Evolutionary conservation across 2,113 vertebrate species (phyloP).

Genomic region (Cryptotis parvus): DNA sequence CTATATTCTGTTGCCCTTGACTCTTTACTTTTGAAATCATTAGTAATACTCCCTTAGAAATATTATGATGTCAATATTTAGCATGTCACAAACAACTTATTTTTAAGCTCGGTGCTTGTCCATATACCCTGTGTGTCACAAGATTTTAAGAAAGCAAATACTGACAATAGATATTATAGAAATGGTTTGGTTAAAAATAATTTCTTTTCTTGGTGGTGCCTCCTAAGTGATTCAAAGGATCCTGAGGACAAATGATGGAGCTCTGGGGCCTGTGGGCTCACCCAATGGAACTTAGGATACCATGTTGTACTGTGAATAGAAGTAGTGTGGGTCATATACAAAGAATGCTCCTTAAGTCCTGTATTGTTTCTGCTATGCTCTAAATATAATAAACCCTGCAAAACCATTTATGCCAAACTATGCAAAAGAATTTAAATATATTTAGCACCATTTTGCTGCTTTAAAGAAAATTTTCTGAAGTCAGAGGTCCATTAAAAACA

Average conservation of each 20-base stretch:
- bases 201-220: too few species aligned
- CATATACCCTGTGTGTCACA: slow-evolving; percentile 53
- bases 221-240: too few species aligned
- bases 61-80: slow-evolving; percentile 46
- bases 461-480: background rate
- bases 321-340: too few species aligned
- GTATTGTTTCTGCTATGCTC: too few species aligned
- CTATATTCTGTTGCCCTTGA: too few species aligned
- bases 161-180: background rate
- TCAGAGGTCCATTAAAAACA: background rate
- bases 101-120: slow-evolving; percentile 48
- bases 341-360: too few species aligned
- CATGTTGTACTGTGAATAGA: too few species aligned
- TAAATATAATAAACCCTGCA: too few species aligned
- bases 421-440: background rate
- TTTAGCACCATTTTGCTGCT: background rate
- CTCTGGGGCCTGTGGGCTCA: too few species aligned
- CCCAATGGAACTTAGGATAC: too few species aligned
- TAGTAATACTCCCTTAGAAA: slow-evolving; percentile 13
- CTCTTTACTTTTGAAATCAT: background rate
- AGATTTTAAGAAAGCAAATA: background rate
- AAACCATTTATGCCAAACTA: background rate
- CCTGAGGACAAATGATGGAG: too few species aligned
- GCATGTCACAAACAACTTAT: slow-evolving; percentile 18
- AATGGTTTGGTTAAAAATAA: background rate